phyloP scores from a whole-genome alignment of 1,140 invertebrate genomes.

The Drosophila seguyi region DNA sequence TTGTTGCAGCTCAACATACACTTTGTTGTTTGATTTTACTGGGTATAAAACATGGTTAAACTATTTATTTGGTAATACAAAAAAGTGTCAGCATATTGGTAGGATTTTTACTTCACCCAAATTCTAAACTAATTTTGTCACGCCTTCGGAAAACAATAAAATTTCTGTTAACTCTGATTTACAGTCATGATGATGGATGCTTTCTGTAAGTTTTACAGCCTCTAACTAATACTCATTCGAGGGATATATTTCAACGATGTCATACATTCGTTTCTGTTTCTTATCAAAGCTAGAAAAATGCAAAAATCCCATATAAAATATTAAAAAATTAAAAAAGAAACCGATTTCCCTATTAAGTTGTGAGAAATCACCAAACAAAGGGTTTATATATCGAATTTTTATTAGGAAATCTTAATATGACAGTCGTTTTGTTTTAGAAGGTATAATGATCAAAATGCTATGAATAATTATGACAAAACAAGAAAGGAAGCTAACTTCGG shows the following conservation, averaged over 20 bases:
- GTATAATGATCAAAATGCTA: not conserved
- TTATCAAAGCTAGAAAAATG: slow-evolving; percentile 5
- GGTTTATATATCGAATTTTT: not conserved
- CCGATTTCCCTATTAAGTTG: slow-evolving; percentile 10
- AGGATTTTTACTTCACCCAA: not conserved
- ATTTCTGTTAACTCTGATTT: not conserved
- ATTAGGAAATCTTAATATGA: slow-evolving; percentile 5
- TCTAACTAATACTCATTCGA: slow-evolving; percentile 13
- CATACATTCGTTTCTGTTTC: not conserved
- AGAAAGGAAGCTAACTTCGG: too few species aligned
- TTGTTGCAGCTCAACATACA: not conserved
- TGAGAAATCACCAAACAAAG: slow-evolving; percentile 3
- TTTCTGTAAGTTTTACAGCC: slow-evolving; percentile 2
- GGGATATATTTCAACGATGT: slow-evolving; percentile 5
- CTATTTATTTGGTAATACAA: not conserved
- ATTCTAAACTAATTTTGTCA: not conserved
- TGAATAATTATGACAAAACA: slow-evolving; percentile 4
- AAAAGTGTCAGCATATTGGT: not conserved
- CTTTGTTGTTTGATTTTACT: not conserved
- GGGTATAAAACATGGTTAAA: not conserved
- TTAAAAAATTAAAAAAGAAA: not conserved
- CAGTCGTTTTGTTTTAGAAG: not conserved
- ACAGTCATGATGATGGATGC: slow-evolving; percentile 3
- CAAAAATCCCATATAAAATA: slow-evolving; percentile 1
- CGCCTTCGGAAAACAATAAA: slow-evolving; percentile 1